Evolutionary conservation across 2,888 invertebrate genomes (phyloP), one percentile per base, ranked within the genome.

Genomic region (Chelonus formosanus): DNA sequence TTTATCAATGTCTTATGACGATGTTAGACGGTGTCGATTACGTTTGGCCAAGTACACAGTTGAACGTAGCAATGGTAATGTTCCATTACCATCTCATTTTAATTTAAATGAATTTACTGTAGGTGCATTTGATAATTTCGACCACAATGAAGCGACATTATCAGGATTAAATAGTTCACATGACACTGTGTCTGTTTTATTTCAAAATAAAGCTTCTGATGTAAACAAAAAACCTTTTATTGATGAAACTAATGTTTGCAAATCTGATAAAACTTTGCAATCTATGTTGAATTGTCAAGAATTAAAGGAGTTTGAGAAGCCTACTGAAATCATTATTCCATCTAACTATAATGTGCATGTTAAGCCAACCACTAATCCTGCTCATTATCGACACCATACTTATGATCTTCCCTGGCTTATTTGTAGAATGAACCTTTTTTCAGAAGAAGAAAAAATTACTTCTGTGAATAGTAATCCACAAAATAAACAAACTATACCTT

Each of bases 1-100:
- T 7, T 4, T 69, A 8, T 48, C 63, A 54, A 69, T 70, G 31
- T 69, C 66, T 2, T 70, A 70, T 34, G 68, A 71, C 7, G 67
- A 71, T 35, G 43, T 68, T n/a, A 10, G 63, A 40, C 20, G 67
- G 31, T 44, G 7, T 61, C 58, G 61, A 36, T 63, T 20, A 34
- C 53, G 62, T 45, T 59, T 71, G 40, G 67, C 69, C 3, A 31
- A 20, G 10, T 52, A 3, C 6, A 52, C 52, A 3, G 3, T 52
- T 20, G 32, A 52, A 52, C 52, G 31, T 31, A 52, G 34, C 31
- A 2, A 6, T 4, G 52, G 52, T 20, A 10, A 34, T 56, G 56
- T 56, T 1, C 56, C 56, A 4, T 10, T 56, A 40, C 56, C 44
- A 31, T 44, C 36, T 8, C 44, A 44, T 31, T 56, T 56, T 56